Percentiles rank a stretch among this genome's conserved stretches.
Conservation (phyloP, 2,113 vertebrate species). For the Reinhardtius hippoglossoides region DNA sequence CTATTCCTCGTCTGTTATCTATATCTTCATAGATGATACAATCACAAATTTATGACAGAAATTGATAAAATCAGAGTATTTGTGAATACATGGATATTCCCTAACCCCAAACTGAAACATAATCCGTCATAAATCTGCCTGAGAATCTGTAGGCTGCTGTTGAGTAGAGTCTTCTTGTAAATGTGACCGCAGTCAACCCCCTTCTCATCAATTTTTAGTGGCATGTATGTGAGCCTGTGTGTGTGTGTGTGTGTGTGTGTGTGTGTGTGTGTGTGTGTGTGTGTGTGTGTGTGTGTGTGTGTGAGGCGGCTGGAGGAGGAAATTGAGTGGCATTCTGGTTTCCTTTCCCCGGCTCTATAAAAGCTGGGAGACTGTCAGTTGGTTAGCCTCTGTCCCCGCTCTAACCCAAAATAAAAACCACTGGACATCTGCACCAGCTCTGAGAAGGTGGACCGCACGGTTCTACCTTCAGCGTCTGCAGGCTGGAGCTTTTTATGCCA, state of each 20-base stretch:
- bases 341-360: conserved; percentile 64
- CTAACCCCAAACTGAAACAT: conserved; percentile 17
- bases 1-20: not conserved
- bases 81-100: not conserved
- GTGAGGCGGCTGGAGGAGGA: conserved; percentile 40
- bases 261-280: not conserved
- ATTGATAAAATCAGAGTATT: conserved; percentile 9
- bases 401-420: conserved; percentile 70
- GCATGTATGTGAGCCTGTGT: conserved; percentile 13
- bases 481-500: conserved; percentile 29
- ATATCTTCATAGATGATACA: conserved; percentile 1
- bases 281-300: not conserved
- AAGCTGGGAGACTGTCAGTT: conserved; percentile 57
- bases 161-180: conserved; percentile 48
- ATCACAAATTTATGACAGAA: conserved; percentile 4
- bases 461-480: conserved; percentile 44
- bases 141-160: conserved; percentile 31
- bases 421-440: conserved; percentile 57
- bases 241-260: no score
- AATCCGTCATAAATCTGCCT: conserved; percentile 39
- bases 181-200: conserved; percentile 36
- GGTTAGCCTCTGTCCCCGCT: conserved; percentile 59
- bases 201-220: conserved; percentile 52
- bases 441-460: conserved; percentile 50
- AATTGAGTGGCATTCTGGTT: conserved; percentile 62